Conservation (phyloP, 2,888 invertebrate species). For the Sussaba pulchella region DNA sequence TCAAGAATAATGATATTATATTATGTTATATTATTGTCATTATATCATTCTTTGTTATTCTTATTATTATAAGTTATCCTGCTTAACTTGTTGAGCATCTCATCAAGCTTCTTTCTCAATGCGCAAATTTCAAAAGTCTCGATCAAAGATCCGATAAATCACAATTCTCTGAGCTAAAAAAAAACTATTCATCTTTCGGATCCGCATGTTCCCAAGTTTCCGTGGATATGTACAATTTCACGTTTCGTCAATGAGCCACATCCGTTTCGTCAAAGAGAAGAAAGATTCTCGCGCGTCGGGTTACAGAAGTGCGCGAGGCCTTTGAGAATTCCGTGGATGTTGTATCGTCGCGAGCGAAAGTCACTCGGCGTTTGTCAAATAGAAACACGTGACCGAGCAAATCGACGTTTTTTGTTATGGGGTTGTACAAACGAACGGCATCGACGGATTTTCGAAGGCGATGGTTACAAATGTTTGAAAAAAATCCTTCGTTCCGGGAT, state of each 20-base stretch:
- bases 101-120: too few species aligned
- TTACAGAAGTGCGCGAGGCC: constrained; percentile 33
- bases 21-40: too few species aligned
- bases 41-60: too few species aligned
- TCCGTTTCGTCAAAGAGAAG: not conserved
- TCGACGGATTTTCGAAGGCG: constrained; percentile 59
- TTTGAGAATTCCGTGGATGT: constrained; percentile 71
- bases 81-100: too few species aligned
- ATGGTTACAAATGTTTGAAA: constrained; percentile 21
- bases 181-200: not conserved
- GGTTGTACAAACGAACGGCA: constrained; percentile 62
- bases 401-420: constrained; percentile 19
- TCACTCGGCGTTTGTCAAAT: constrained; percentile 71
- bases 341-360: constrained; percentile 73
- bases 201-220: not conserved
- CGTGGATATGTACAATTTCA: not conserved
- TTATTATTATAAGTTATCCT: too few species aligned
- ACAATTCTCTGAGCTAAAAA: too few species aligned
- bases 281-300: constrained; percentile 8
- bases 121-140: too few species aligned
- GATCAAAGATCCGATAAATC: too few species aligned
- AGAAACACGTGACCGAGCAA: constrained; percentile 63
- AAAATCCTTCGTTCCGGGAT: too few species aligned
- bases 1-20: too few species aligned
- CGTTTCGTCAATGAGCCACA: not conserved